Evolutionary conservation across 2,113 vertebrate species (phyloP).

Genomic region (Cisticola juncidis): DNA sequence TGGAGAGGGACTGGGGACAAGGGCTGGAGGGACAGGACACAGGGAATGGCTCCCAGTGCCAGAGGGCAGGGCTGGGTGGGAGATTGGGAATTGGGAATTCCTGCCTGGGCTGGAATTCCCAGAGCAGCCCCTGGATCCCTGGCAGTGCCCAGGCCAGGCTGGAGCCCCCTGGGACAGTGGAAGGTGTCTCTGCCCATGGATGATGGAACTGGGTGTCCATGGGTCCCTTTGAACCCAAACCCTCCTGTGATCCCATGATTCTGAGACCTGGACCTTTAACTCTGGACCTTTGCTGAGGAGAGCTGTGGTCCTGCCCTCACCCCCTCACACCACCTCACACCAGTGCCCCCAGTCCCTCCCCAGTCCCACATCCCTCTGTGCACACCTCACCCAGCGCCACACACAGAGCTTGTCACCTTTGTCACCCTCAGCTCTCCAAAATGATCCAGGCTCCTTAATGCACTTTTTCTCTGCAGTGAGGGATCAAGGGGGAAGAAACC

Average conservation of each 20-base stretch:
- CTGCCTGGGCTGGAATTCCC: not conserved
- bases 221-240: not conserved
- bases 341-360: not conserved
- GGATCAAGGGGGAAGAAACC: not conserved
- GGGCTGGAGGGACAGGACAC: not conserved
- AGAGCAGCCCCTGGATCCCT: not conserved
- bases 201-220: fast-evolving
- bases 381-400: not conserved
- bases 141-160: fast-evolving
- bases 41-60: not conserved
- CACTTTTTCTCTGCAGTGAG: not conserved
- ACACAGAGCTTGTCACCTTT: fast-evolving
- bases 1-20: not conserved
- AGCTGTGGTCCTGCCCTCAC: not conserved
- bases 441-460: fast-evolving
- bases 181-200: not conserved
- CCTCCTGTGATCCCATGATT: not conserved
- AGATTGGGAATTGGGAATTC: not conserved
- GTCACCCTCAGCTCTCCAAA: not conserved
- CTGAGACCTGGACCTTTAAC: not conserved
- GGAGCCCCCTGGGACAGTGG: fast-evolving
- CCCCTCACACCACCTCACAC: fast-evolving
- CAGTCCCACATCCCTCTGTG: not conserved
- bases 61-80: not conserved
- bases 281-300: fast-evolving